Percentiles rank a stretch among this genome's conserved stretches.
Conservation (phyloP, 2,888 invertebrate species). For the Diarsia rubi region DNA sequence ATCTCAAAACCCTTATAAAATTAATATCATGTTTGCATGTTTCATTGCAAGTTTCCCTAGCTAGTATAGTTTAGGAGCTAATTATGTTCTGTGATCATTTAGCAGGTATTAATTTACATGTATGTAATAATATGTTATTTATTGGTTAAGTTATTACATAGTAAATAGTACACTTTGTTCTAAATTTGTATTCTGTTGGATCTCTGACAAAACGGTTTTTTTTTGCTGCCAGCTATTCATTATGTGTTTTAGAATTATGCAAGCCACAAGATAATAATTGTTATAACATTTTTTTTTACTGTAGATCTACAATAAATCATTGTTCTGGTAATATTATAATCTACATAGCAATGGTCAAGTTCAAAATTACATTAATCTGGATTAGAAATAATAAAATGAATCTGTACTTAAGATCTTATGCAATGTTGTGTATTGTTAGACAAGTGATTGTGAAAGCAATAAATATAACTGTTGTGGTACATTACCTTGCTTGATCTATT, state of each 20-base stretch:
- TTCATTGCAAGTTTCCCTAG: conserved; percentile 63
- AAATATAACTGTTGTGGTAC: conserved; percentile 29
- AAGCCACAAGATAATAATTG: conserved; percentile 33
- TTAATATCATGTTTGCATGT: conserved; percentile 10
- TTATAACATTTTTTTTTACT: conserved; percentile 12
- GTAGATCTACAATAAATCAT: conserved; percentile 1
- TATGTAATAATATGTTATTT: conserved; percentile 65
- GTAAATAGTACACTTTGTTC: conserved; percentile 38
- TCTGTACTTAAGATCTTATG: conserved; percentile 50
- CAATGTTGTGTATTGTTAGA: conserved; percentile 32
- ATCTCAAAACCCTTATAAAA: conserved; percentile 34
- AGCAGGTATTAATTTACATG: conserved; percentile 71
- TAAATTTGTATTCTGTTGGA: conserved; percentile 51
- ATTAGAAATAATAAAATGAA: conserved; percentile 24
- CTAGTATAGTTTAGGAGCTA: conserved; percentile 64
- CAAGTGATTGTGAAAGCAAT: conserved; percentile 41
- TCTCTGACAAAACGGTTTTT: conserved; percentile 43
- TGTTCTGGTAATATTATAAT: conserved; percentile 14
- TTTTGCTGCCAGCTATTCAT: conserved; percentile 39
- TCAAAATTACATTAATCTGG: conserved; percentile 29
- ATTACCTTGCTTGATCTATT: conserved; percentile 34
- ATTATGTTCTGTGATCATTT: conserved; percentile 79
- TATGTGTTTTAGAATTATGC: conserved; percentile 26
- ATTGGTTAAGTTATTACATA: conserved; percentile 60
- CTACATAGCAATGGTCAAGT: conserved; percentile 22